These are phyloP conservation scores for Listronotus bonariensis DNA, from an alignment of 1,140 invertebrate genomes.

Conservation along the genomic window DNA sequence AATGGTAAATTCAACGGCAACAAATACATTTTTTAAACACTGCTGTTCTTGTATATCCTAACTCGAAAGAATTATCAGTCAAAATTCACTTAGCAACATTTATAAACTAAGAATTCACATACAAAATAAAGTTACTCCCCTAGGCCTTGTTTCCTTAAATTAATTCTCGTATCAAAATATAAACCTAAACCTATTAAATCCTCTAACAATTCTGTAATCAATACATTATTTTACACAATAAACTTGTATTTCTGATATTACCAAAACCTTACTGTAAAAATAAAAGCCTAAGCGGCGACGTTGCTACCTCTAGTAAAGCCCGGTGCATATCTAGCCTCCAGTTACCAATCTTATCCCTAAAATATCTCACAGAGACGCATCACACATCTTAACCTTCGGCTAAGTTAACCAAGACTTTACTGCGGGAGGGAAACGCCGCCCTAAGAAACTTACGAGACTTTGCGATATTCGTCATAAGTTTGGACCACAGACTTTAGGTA, in stretches of 20 bases:
- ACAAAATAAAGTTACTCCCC: no score
- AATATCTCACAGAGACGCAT: constrained; percentile 2
- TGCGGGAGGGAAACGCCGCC: neutral
- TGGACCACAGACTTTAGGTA: constrained; percentile 25
- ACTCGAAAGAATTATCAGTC: constrained; percentile 22
- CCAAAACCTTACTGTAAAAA: constrained; percentile 41
- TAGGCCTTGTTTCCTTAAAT: neutral
- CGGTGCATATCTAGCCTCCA: neutral
- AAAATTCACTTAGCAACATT: constrained; percentile 6
- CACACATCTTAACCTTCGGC: constrained; percentile 1
- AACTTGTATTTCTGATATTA: constrained; percentile 15
- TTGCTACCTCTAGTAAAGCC: neutral
- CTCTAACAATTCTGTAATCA: constrained; percentile 30
- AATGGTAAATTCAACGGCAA: no score
- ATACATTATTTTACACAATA: constrained; percentile 14
- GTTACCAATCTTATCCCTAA: neutral
- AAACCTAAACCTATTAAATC: neutral
- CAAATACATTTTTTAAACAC: neutral
- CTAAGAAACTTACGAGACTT: constrained; percentile 36
- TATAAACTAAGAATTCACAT: neutral
- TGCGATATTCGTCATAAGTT: constrained; percentile 39
- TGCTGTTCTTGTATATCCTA: constrained; percentile 16
- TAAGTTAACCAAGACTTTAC: neutral
- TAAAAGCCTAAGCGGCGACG: neutral
- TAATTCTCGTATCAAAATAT: constrained; percentile 1